These are phyloP conservation scores for Lophius piscatorius DNA, from an alignment of 2,113 vertebrate genomes.

Conservation along the genomic window DNA sequence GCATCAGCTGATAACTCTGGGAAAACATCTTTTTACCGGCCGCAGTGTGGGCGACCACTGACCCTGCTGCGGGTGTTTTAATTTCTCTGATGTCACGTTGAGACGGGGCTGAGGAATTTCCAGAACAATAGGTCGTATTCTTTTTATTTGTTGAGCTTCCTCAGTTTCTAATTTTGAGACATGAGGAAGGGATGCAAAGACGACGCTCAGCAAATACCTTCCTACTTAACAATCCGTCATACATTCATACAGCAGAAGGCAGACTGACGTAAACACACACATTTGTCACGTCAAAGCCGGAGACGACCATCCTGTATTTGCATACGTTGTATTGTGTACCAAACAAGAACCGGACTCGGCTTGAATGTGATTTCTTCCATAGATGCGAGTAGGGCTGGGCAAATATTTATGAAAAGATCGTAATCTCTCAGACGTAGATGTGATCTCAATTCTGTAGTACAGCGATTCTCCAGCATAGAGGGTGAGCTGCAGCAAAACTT, in stretches of 20 bases:
- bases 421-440: too few species aligned
- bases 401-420: too few species aligned
- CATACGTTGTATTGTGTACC: background rate
- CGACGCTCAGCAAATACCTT: conserved; percentile 28
- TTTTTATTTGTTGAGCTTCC: conserved; percentile 68
- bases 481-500: too few species aligned
- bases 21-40: background rate
- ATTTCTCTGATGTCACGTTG: conserved; percentile 35
- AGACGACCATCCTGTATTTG: background rate
- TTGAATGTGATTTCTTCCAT: too few species aligned
- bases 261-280: background rate
- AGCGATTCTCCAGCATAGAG: too few species aligned
- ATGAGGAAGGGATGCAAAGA: conserved; percentile 37
- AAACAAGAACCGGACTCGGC: too few species aligned
- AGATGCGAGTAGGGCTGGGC: too few species aligned
- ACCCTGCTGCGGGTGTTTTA: conserved; percentile 1
- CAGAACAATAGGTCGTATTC: conserved; percentile 63
- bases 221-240: background rate
- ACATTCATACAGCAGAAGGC: background rate
- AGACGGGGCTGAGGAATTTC: conserved; percentile 47
- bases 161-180: conserved; percentile 67
- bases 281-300: background rate
- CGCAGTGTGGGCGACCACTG: fast-evolving
- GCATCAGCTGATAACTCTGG: too few species aligned
- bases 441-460: too few species aligned